Conservation (phyloP, 30 jellyfish, hydroid and myxozoan genomes). For the Aurelia aurita region DNA sequence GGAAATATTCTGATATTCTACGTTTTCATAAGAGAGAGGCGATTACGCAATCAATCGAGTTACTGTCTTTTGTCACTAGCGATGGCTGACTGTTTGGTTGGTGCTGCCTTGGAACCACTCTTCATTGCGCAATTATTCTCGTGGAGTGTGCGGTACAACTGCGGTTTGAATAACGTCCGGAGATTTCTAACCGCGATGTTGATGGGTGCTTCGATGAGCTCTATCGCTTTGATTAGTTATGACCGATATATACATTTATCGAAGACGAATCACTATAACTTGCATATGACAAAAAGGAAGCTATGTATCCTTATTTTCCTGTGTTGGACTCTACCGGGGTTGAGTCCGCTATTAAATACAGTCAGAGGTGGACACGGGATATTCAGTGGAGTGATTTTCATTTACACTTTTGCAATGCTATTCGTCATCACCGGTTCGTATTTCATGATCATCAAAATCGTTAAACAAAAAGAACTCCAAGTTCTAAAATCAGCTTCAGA, state of each 20-base stretch:
- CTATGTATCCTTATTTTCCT: constrained; percentile 13
- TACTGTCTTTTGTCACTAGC: constrained; percentile 62
- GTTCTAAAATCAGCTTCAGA: not conserved
- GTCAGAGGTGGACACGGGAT: constrained; percentile 20
- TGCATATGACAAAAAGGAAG: constrained; percentile 63
- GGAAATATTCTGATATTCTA: constrained; percentile 34
- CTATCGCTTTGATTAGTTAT: constrained; percentile 75
- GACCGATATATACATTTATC: constrained; percentile 77
- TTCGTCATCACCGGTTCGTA: constrained; percentile 50
- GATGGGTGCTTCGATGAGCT: constrained; percentile 75
- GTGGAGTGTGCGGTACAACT: constrained; percentile 15
- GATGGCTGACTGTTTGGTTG: constrained; percentile 63
- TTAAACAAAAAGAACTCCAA: constrained; percentile 44
- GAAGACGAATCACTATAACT: constrained; percentile 52
- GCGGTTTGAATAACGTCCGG: constrained; percentile 50
- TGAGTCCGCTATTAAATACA: constrained; percentile 41
- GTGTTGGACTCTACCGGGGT: constrained; percentile 69
- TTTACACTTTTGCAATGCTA: constrained; percentile 42
- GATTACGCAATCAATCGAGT: constrained; percentile 52
- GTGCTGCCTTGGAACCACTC: constrained; percentile 58
- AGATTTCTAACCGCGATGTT: constrained; percentile 45
- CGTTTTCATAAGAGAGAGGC: constrained; percentile 34
- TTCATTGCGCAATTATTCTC: constrained; percentile 31
- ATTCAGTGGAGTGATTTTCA: constrained; percentile 52
- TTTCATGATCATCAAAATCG: constrained; percentile 50